A percentile compares a stretch with the other conserved stretches of the same genome.
Evolutionary conservation across 2,113 vertebrate species (phyloP).

Genomic region (Clarias gariepinus): DNA sequence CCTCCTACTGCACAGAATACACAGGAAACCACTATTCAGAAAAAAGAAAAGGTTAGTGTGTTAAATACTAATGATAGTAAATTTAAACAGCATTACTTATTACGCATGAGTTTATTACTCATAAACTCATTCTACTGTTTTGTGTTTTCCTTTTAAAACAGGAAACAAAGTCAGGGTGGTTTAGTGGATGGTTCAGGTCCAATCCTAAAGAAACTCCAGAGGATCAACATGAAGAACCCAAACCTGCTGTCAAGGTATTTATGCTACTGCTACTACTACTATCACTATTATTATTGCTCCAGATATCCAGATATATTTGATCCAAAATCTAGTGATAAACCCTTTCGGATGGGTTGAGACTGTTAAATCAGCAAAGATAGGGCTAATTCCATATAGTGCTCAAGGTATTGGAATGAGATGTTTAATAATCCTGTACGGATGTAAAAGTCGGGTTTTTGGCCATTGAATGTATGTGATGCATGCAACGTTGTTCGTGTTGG

Average conservation of each 20-base stretch:
- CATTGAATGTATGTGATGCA: background rate
- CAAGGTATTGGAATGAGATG: background rate
- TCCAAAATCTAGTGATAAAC: background rate
- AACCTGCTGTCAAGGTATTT: conserved; percentile 51
- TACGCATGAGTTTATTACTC: no score
- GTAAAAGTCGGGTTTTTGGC: background rate
- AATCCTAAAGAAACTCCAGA: conserved; percentile 64
- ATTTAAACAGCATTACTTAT: background rate
- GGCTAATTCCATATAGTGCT: background rate
- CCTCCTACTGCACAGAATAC: background rate
- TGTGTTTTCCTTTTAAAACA: conserved; percentile 46
- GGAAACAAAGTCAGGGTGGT: conserved; percentile 83
- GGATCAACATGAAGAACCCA: conserved; percentile 31
- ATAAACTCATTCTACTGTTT: background rate
- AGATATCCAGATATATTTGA: background rate
- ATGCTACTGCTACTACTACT: background rate
- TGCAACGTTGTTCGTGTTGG: background rate
- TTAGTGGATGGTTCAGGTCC: conserved; percentile 83
- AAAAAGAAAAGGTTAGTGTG: conserved; percentile 55
- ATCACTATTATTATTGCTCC: background rate
- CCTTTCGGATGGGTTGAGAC: background rate
- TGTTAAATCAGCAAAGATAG: background rate
- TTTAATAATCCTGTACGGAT: background rate
- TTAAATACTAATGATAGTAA: background rate
- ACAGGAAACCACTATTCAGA: conserved; percentile 12